These are phyloP conservation scores for Sarcophaga variegata DNA, from an alignment of 2,888 invertebrate species.

Conservation along the genomic window DNA sequence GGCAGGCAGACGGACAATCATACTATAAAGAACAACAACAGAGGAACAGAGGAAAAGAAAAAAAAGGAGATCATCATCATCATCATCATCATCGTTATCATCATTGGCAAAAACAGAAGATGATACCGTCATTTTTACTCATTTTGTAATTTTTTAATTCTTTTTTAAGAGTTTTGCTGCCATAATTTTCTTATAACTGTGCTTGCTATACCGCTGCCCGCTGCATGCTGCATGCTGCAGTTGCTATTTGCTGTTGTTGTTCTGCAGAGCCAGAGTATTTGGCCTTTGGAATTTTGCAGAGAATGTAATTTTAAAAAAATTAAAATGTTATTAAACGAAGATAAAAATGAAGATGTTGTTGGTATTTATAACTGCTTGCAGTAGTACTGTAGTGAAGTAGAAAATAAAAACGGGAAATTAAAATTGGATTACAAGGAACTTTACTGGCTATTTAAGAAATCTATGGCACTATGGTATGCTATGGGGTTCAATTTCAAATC, in stretches of 20 bases:
- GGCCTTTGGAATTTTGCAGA: conserved; percentile 31
- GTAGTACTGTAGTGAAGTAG: not conserved
- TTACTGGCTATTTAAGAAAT: not conserved
- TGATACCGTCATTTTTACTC: not conserved
- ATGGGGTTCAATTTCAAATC: not conserved
- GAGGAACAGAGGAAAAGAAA: not conserved
- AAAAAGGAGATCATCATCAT: conserved; percentile 14
- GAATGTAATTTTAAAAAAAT: conserved; percentile 50
- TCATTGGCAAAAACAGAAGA: not conserved
- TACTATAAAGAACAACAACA: not conserved
- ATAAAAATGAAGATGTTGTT: conserved; percentile 3
- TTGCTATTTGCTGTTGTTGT: not conserved
- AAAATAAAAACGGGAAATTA: conserved; percentile 36
- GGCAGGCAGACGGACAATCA: not conserved
- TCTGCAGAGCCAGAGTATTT: conserved; percentile 18
- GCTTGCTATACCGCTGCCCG: not conserved
- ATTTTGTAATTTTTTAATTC: not conserved
- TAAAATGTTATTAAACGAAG: conserved; percentile 54
- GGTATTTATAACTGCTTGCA: not conserved
- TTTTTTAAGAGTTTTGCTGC: not conserved
- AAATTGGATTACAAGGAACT: conserved; percentile 13
- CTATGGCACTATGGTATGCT: not conserved
- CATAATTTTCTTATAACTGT: conserved; percentile 9
- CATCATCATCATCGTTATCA: not conserved
- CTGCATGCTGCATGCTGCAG: not conserved